phyloP scores from a whole-genome alignment of 2,888 invertebrate species.

The Tiliacea aurago region DNA sequence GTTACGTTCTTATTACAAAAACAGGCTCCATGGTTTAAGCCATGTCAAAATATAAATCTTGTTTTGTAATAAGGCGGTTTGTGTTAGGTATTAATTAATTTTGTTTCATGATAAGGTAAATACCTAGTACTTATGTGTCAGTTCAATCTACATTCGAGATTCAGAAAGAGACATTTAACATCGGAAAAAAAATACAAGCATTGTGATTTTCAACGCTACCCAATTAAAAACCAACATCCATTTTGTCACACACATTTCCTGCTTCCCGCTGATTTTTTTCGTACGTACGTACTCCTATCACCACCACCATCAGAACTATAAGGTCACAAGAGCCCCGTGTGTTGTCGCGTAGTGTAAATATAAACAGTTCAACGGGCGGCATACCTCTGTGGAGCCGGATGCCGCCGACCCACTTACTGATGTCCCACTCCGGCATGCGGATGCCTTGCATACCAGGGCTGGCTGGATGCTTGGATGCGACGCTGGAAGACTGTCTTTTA shows the following conservation, averaged over 20 bases:
- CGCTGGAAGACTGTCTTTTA: conserved; percentile 12
- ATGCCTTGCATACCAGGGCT: conserved; percentile 59
- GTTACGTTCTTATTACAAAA: too few relatives aligned
- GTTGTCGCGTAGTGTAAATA: conserved; percentile 65
- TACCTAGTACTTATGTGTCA: too few relatives aligned
- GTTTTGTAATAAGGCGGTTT: too few relatives aligned
- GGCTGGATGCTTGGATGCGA: conserved; percentile 24
- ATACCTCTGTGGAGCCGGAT: conserved; percentile 66
- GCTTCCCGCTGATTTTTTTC: background rate
- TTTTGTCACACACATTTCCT: background rate
- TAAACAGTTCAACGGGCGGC: conserved; percentile 70
- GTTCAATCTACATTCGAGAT: background rate
- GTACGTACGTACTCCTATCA: background rate
- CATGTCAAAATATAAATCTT: too few relatives aligned
- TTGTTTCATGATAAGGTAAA: too few relatives aligned
- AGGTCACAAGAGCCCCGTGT: conserved; percentile 41
- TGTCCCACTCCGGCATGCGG: conserved; percentile 57
- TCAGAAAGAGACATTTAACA: background rate
- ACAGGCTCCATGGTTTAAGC: too few relatives aligned
- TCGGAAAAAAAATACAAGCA: background rate
- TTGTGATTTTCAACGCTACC: background rate
- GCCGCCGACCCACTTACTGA: conserved; percentile 72
- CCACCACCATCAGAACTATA: conserved; percentile 11
- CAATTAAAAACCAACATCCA: background rate
- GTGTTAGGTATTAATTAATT: too few relatives aligned